Conservation (phyloP, 2,888 invertebrate species). For the Congeria kusceri region DNA sequence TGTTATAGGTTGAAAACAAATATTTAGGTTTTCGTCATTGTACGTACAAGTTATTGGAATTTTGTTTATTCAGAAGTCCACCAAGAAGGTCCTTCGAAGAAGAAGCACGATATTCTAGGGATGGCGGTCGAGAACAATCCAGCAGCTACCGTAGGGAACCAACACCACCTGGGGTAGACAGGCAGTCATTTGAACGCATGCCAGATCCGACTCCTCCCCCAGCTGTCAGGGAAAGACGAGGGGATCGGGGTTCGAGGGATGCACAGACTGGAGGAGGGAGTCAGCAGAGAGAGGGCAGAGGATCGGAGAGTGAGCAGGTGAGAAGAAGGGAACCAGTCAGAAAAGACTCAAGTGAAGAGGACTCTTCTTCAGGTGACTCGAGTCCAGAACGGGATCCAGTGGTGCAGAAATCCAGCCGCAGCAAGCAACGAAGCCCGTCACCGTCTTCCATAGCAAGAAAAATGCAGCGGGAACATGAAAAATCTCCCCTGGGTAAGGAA, state of each 20-base stretch:
- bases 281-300: conserved; percentile 4
- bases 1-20: no score
- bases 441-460: conserved; percentile 25
- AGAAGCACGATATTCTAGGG: conserved; percentile 25
- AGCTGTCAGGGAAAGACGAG: neutral
- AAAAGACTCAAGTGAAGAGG: conserved; percentile 14
- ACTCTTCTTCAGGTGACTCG: conserved; percentile 44
- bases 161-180: no score
- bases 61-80: conserved; percentile 48
- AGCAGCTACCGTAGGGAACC: no score
- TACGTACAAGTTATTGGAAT: no score
- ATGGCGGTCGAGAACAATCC: conserved; percentile 12
- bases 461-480: conserved; percentile 14
- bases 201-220: neutral
- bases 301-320: conserved; percentile 19
- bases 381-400: conserved; percentile 53
- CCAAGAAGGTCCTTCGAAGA: conserved; percentile 43
- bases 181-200: neutral
- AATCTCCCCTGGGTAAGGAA: conserved; percentile 9
- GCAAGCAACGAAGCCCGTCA: conserved; percentile 52
- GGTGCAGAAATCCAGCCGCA: conserved; percentile 32
- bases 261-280: conserved; percentile 1
- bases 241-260: neutral
- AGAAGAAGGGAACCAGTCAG: neutral
- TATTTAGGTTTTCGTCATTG: no score